Evolutionary conservation across 2,113 vertebrate species (phyloP), one percentile per base, ranked within the genome.

Genomic region (Thermophis baileyi): DNA sequence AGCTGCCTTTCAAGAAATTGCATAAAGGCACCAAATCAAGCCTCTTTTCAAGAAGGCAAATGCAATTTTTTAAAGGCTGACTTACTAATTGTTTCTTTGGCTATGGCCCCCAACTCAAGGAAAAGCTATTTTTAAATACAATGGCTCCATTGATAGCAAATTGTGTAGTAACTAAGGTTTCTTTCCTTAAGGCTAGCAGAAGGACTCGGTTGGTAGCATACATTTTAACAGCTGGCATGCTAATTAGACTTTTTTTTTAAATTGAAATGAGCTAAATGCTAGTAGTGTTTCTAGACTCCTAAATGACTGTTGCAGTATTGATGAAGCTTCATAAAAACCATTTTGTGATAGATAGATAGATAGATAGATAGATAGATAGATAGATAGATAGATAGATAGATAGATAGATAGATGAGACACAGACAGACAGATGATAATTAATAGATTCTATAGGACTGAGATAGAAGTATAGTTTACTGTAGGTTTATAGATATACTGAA

Each of bases 241-340:
- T 98, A 97, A 98, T 97, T 95, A 97, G 95, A 91, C 89, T 91
- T 96, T 97, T 74, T 74, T 74, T 44, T 97, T 97, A 96, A 95
- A 96, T 94, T 96, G 96, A 97, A 97, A 97, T 96, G 93, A 98
- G 92, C 93, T 92, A 96, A 97, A 95, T 95, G 94, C 93, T 97
- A 88, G 97, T 95, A 96, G 92, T 93, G 95, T 97, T 96, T 96
- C 94, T 96, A 94, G 97, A 96, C 96, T 97, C 95, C 94, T 92
- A 96, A 90, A 95, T 97, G 95, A 94, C 97, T 97, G 97, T 94
- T 95, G 95, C 96, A 96, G 91, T 96, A 96, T 96, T 97, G 96
- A 96, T 93, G 96, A 94, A 96, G 96, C 96, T 97, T 97, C 93
- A 96, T 94, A 87, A 81, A 97, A 97, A 95, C 89, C 95, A 87